phyloP scores from a whole-genome alignment of 2,888 invertebrate genomes.

The Trichacis sp. region DNA sequence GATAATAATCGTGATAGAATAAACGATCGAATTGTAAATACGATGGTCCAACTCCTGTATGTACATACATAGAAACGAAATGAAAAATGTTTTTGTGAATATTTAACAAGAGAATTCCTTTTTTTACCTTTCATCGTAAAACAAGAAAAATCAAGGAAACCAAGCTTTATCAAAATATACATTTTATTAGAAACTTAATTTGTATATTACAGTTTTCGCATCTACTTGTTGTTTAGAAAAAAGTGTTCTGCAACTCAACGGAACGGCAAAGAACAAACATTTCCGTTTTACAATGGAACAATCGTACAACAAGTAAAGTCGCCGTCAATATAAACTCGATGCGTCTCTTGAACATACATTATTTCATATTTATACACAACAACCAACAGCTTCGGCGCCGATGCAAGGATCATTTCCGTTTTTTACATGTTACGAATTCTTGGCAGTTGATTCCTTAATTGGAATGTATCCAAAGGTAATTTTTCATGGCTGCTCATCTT shows the following conservation, averaged over 20 bases:
- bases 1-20: background rate
- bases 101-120: too few relatives aligned
- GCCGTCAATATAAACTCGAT: slow-evolving; percentile 30
- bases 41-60: slow-evolving; percentile 36
- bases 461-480: slow-evolving; percentile 62
- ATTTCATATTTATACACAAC: slow-evolving; percentile 38
- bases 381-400: background rate
- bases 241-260: background rate
- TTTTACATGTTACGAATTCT: slow-evolving; percentile 37
- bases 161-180: slow-evolving; percentile 37
- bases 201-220: slow-evolving; percentile 25
- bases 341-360: slow-evolving; percentile 45
- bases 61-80: slow-evolving; percentile 31
- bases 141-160: background rate
- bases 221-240: background rate
- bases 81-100: slow-evolving; percentile 28
- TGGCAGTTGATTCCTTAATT: slow-evolving; percentile 58
- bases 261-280: too few relatives aligned
- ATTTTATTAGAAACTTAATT: slow-evolving; percentile 39
- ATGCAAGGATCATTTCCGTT: slow-evolving; percentile 3
- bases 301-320: background rate
- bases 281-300: background rate
- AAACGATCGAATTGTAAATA: slow-evolving; percentile 29
- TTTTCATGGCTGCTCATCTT: slow-evolving; percentile 45
- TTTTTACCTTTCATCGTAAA: too few relatives aligned